Evolutionary conservation across 1,140 invertebrate genomes (phyloP), one percentile per base, ranked within the genome.

Genomic region (Saxidomus purpurata): DNA sequence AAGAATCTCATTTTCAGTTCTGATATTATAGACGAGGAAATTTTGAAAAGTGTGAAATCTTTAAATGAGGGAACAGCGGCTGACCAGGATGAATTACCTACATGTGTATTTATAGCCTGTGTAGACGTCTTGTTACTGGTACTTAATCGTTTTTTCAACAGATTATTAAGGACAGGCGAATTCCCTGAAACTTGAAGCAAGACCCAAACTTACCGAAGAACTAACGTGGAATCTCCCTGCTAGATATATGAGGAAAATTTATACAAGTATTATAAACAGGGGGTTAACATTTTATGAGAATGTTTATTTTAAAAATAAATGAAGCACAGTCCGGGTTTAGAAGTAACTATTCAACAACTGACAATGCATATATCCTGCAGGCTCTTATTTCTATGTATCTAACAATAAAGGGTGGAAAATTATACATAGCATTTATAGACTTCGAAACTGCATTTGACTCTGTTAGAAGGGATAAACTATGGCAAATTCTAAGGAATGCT

Each of bases 361-460:
- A 69, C 19, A 74, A 74, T 40, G 36, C 69, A 17, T 74, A 38
- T 38, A 40, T 74, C 2, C 31, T 74, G 17, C n/a, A 74, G 22
- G 36, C 22, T 38, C 3, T 74, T 22, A 38, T n/a, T 11, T n/a
- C n/a, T 22, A 38, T 11, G 8, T 8, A 11, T 22, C 4, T 74
- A 3, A 22, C n/a, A n/a, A 74, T 38, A 22, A 74, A 74, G 25
- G 13, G 40, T 31, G 8, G 15, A 13, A 31, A 38, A 28, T 3
- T 74, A 25, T 69, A 28, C 31, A 34, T 74, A 11, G 69, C 69
- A 19, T 74, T 74, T 28, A 47, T 74, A 31, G 69, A 74, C 36
- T 74, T 47, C 38, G 4, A 74, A 38, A 74, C n/a, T 11, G n/a
- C n/a, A 11, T 74, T 74, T 40, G 69, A 74, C 38, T 31, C 69